A percentile compares a stretch with the other conserved stretches of the same genome.
phyloP scores from a whole-genome alignment of 2,797 vertebrate genomes.

The Amniataba percoides region DNA sequence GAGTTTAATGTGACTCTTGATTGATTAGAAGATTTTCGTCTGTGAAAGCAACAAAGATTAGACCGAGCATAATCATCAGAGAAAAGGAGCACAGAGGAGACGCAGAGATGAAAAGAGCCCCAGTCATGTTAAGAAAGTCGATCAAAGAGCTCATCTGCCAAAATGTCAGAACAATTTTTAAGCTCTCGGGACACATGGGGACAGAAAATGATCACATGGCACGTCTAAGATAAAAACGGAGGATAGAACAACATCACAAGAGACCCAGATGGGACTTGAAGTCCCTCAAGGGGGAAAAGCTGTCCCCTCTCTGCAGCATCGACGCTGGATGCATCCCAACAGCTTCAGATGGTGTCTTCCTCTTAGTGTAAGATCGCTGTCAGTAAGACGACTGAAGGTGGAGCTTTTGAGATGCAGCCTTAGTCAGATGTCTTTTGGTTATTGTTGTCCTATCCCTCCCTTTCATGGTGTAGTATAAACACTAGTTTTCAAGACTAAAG shows the following conservation, averaged over 20 bases:
- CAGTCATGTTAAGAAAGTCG: not conserved
- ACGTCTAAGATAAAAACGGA: not conserved
- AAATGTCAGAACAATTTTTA: not conserved
- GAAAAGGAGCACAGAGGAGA: not conserved
- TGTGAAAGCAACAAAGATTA: not conserved
- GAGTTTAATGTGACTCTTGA: not conserved
- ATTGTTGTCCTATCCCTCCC: constrained; percentile 44
- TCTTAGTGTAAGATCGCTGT: not conserved
- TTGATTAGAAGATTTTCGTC: not conserved
- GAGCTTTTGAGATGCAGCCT: constrained; percentile 34
- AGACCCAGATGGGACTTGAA: constrained; percentile 9
- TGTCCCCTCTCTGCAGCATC: constrained; percentile 5
- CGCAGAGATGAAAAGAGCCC: not conserved
- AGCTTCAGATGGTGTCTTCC: constrained; percentile 8
- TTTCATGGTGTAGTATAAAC: not conserved
- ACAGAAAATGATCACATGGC: constrained; percentile 6
- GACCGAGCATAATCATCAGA: not conserved
- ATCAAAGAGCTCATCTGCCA: constrained; percentile 51
- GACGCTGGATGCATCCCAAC: constrained; percentile 6
- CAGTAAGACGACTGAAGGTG: not conserved
- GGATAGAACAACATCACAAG: constrained; percentile 42
- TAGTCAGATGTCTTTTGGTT: not conserved
- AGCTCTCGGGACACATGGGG: not conserved
- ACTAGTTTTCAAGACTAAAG: not conserved
- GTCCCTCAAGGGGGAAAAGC: not conserved